Evolutionary conservation across 2,888 invertebrate genomes (phyloP).

Genomic region (Chouioia cunea): DNA sequence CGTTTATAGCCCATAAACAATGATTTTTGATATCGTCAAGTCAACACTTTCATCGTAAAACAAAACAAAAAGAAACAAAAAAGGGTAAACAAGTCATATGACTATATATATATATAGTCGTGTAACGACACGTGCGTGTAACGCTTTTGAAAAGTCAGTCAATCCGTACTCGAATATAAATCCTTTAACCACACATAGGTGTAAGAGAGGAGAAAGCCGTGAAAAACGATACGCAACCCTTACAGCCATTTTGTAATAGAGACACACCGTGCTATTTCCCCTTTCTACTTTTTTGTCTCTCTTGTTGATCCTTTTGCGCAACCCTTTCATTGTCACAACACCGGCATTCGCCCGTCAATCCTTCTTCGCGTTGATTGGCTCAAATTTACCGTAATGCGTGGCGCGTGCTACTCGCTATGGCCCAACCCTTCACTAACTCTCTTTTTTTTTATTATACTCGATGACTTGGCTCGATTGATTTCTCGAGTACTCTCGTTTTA

Average conservation of each 20-base stretch:
- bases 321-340: slow-evolving; percentile 62
- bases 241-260: slow-evolving; percentile 61
- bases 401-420: not conserved
- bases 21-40: not conserved
- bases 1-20: no score
- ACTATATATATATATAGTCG: no score
- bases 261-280: slow-evolving; percentile 55
- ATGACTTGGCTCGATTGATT: slow-evolving; percentile 7
- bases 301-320: slow-evolving; percentile 54
- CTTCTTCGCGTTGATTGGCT: slow-evolving; percentile 51
- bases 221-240: no score
- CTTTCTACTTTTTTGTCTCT: slow-evolving; percentile 46
- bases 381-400: slow-evolving; percentile 42
- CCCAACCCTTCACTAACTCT: slow-evolving; percentile 28
- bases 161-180: no score
- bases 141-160: no score
- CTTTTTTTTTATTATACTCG: not conserved
- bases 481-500: slow-evolving; percentile 2
- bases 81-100: no score
- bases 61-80: no score
- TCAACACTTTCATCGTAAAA: no score
- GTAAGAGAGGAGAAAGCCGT: no score
- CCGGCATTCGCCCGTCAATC: slow-evolving; percentile 62
- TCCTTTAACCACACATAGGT: no score
- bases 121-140: no score